Evolutionary conservation across 1,140 invertebrate species (phyloP).

Genomic region (Caenorhabditis brenneri): DNA sequence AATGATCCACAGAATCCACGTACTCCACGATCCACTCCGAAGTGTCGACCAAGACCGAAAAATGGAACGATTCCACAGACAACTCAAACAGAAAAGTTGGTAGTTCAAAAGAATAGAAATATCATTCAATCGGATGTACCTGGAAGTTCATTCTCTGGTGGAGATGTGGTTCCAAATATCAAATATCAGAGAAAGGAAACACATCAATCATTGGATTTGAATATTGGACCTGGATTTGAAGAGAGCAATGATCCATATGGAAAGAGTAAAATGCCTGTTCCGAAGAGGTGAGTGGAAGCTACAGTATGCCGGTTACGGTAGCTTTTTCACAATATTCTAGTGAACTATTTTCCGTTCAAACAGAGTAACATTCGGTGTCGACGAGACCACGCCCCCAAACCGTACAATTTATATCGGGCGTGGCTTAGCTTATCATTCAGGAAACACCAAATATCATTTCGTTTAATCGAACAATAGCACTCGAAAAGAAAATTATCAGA

Average conservation of each 20-base stretch:
- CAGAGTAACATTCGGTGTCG: too few species aligned
- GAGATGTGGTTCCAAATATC: not conserved
- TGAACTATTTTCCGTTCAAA: too few species aligned
- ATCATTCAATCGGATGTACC: not conserved
- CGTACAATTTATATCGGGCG: too few species aligned
- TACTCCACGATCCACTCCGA: not conserved
- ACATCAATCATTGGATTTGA: slow-evolving; percentile 15
- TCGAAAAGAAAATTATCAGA: too few species aligned
- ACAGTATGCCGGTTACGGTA: not conserved
- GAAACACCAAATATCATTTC: too few species aligned
- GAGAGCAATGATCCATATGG: slow-evolving; percentile 26
- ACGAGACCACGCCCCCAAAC: too few species aligned
- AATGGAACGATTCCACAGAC: not conserved
- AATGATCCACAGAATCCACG: not conserved
- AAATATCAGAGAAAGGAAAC: slow-evolving; percentile 8
- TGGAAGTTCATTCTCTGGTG: not conserved
- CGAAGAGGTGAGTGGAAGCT: not conserved
- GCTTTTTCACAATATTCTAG: too few species aligned
- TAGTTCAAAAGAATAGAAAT: not conserved
- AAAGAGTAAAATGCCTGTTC: not conserved
- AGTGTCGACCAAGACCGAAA: not conserved
- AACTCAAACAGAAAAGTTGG: not conserved
- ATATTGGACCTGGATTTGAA: slow-evolving; percentile 30
- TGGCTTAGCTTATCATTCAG: too few species aligned
- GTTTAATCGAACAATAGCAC: too few species aligned